Conservation (phyloP, 2,797 vertebrate genomes). For the Xiphophorus birchmanni region DNA sequence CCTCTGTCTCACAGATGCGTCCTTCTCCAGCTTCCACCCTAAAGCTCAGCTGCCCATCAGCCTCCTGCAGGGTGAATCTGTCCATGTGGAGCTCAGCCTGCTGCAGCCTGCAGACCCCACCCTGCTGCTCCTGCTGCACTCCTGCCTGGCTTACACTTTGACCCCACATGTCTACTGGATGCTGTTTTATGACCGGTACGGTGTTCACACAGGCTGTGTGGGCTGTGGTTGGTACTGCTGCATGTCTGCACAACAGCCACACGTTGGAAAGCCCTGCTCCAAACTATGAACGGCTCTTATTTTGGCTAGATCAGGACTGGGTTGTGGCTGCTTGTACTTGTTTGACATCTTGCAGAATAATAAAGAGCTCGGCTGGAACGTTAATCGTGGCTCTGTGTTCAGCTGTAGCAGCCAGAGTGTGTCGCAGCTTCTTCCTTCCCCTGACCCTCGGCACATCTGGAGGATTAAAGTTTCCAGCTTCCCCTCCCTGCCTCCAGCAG, state of each 20-base stretch:
- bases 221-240: background rate
- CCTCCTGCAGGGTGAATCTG: constrained; percentile 24
- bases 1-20: constrained; percentile 41
- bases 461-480: constrained; percentile 52
- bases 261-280: background rate
- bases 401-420: constrained; percentile 39
- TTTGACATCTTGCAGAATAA: background rate
- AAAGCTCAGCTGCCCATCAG: constrained; percentile 59
- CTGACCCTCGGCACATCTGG: constrained; percentile 21
- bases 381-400: constrained; percentile 1
- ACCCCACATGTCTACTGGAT: constrained; percentile 52
- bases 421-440: constrained; percentile 41
- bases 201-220: background rate
- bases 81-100: constrained; percentile 65
- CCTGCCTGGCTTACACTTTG: constrained; percentile 61
- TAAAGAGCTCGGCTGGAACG: background rate
- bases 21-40: constrained; percentile 59
- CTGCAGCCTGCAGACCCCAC: constrained; percentile 37
- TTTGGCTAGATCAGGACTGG: background rate
- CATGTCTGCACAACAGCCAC: too few species aligned
- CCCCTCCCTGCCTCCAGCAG: constrained; percentile 27
- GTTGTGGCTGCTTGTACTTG: background rate
- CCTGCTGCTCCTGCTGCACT: constrained; percentile 65
- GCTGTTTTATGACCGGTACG: constrained; percentile 64
- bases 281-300: background rate